phyloP scores from a whole-genome alignment of 2,113 vertebrate species.

The Sus scrofa region T2T-Sscrofa CM000819.6:23992001-23992500 shows the following conservation, averaged over 20 bases:
- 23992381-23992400: slow-evolving; percentile 52
- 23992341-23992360: not conserved
- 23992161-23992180: not conserved
- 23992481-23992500: slow-evolving; percentile 6
- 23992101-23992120: not conserved
- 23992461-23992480: slow-evolving; percentile 27
- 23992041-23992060: too few relatives aligned
- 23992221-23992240: not conserved
- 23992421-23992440: slow-evolving; percentile 69
- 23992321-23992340: slow-evolving; percentile 3
- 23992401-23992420: slow-evolving; percentile 61
- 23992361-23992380: not conserved
- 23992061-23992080: too few relatives aligned
- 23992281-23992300: not conserved
- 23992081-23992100: too few relatives aligned
- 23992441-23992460: not conserved
- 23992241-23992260: not conserved
- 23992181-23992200: not conserved
- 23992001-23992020: too few relatives aligned
- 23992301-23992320: not conserved
- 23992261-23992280: not conserved
- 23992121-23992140: not conserved
- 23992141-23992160: not conserved
- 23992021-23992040: too few relatives aligned
- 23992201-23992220: not conserved